Base-by-base conservation (phyloP, 2,797 vertebrate genomes). In the Acanthurus tractus region DNA sequence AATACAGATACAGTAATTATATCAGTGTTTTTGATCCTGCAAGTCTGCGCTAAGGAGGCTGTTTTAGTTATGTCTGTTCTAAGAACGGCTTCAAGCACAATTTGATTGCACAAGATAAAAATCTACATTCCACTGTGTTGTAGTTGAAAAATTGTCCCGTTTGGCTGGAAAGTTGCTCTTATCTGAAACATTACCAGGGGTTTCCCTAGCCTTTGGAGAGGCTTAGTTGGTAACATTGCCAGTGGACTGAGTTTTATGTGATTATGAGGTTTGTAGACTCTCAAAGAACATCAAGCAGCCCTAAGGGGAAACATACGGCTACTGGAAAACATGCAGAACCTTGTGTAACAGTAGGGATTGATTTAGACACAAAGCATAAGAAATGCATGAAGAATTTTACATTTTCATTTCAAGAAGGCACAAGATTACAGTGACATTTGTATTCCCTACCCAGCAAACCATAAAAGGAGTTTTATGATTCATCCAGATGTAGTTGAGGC, bases 41-140 rank as follows among this genome's bases (percentile, higher is more conserved):
- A 53, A 57, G 50, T 53, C 44, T 58, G 12, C 58, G 57, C 45
- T 65, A 25, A 72, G 40, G 58, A 78, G 18, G 29, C 25, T 49
- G 44, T 65, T 66, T 70, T 75, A 66, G 62, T 76, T 40, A 63
- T 36, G 54, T 25, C 34, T 58, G 44, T 38, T 34, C 65, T 64
- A 62, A 75, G 54, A 61, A 82, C 50, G 61, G 75, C 70, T 76
- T 69, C 78, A 69, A 79, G 84, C 57, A 62, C 63, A 64, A 22
- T 81, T 87, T 83, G 70, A 87, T 82, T 83, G 62, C 74, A 59
- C 58, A 70, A 67, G 72, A 85, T 86, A 86, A 57, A 34, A 69
- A 86, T 86, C 74, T 69, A 52, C 78, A 70, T 83, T 77, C 70
- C 52, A 54, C 49, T 52, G 42, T 71, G 68, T 74, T 80, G 78